Evolutionary conservation across 2,888 invertebrate genomes (phyloP).

Genomic region (Xanthia icteritia): DNA sequence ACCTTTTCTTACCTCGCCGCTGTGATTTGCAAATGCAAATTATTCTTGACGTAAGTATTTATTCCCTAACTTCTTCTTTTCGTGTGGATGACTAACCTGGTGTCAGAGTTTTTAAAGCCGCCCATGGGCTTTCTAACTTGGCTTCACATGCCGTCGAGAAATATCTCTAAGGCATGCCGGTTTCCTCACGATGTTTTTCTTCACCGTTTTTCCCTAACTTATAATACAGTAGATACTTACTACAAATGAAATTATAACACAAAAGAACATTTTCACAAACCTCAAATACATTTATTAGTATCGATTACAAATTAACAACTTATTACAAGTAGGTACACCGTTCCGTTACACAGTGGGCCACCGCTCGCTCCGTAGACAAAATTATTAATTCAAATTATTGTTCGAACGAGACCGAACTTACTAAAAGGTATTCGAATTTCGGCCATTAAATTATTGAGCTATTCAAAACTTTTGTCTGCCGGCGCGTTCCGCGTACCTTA

Average conservation of each 20-base stretch:
- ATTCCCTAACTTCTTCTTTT: background rate
- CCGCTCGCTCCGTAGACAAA: slow-evolving; percentile 39
- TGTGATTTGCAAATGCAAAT: background rate
- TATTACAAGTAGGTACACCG: slow-evolving; percentile 6
- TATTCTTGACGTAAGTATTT: slow-evolving; percentile 1
- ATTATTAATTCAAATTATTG: slow-evolving; percentile 62
- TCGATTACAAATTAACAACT: slow-evolving; percentile 21
- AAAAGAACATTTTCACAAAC: slow-evolving; percentile 21
- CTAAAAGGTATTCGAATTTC: slow-evolving; percentile 60
- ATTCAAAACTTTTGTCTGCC: slow-evolving; percentile 63
- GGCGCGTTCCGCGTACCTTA: slow-evolving; percentile 50
- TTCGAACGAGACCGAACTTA: slow-evolving; percentile 48
- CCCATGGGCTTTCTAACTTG: too few relatives aligned
- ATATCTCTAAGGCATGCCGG: too few relatives aligned
- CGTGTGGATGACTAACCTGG: too few relatives aligned
- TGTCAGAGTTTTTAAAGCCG: too few relatives aligned
- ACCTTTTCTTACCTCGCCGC: background rate
- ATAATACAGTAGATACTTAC: background rate
- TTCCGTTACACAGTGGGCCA: slow-evolving; percentile 27
- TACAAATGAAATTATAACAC: background rate
- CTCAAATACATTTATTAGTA: slow-evolving; percentile 22
- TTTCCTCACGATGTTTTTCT: too few relatives aligned
- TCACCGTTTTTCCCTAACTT: background rate
- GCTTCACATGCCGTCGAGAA: too few relatives aligned
- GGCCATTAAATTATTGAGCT: slow-evolving; percentile 65